Conservation (phyloP, 1,140 invertebrate species). For the Triops cancriformis region DNA sequence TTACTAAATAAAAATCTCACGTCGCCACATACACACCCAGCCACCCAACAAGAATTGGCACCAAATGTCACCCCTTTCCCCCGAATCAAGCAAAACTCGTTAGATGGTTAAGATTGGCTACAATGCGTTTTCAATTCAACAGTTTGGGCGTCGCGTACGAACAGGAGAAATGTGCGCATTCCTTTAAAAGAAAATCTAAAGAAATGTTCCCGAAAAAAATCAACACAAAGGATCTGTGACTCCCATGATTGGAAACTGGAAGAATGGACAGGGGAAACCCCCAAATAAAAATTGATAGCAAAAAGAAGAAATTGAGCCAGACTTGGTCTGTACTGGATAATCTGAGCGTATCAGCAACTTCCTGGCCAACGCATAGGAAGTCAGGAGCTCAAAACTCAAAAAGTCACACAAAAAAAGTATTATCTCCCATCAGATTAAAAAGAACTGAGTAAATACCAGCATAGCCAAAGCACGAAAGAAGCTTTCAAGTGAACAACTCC, state of each 20-base stretch:
- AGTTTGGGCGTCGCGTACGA: neutral
- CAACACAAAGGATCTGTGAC: neutral
- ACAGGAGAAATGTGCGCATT: neutral
- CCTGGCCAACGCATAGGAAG: neutral
- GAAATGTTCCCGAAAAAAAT: neutral
- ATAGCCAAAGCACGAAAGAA: neutral
- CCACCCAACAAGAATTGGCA: slow-evolving; percentile 7
- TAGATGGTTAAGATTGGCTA: slow-evolving; percentile 10
- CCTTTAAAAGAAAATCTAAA: neutral
- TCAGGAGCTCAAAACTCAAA: neutral
- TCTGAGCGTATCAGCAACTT: neutral
- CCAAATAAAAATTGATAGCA: too few species aligned
- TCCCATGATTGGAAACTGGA: neutral
- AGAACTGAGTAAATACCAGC: neutral
- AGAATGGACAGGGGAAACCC: too few species aligned
- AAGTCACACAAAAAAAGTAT: too few species aligned
- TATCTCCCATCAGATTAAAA: too few species aligned
- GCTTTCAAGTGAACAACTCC: neutral
- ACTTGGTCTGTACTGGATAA: slow-evolving; percentile 6
- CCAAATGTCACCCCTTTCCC: neutral
- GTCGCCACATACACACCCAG: neutral
- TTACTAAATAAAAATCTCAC: neutral
- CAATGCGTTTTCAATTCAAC: neutral
- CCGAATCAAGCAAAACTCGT: neutral
- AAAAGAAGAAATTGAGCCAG: slow-evolving; percentile 5